These are phyloP conservation scores for Chelonia mydas DNA, from an alignment of 2,797 vertebrate species.

Conservation along the genomic window DNA sequence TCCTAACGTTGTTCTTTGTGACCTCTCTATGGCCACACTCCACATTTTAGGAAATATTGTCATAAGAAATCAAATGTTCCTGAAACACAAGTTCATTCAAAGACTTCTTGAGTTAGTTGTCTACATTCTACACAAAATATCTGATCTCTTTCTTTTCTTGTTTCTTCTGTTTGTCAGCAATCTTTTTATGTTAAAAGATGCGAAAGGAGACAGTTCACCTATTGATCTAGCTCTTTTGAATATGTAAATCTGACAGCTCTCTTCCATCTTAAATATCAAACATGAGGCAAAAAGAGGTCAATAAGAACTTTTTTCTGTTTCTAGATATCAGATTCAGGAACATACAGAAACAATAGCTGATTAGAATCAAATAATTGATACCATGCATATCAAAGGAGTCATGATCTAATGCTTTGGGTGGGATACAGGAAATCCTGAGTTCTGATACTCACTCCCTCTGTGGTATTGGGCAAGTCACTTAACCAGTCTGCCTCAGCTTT, in stretches of 20 bases:
- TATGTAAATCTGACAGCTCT: conserved; percentile 8
- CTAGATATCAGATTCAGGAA: not conserved
- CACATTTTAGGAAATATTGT: not conserved
- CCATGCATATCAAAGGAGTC: not conserved
- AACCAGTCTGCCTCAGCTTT: not conserved
- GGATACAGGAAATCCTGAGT: not conserved
- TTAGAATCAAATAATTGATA: not conserved
- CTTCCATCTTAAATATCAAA: conserved; percentile 5
- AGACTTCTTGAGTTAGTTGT: not conserved
- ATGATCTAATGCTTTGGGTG: not conserved
- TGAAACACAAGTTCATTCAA: not conserved
- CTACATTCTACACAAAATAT: not conserved
- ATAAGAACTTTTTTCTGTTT: conserved; percentile 9
- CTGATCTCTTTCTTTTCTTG: not conserved
- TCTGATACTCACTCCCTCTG: not conserved
- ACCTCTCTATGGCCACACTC: not conserved
- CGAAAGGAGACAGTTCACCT: not conserved
- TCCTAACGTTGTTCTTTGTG: not conserved
- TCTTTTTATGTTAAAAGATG: conserved; percentile 1
- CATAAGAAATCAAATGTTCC: not conserved
- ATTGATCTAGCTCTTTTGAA: not conserved
- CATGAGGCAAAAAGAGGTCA: not conserved
- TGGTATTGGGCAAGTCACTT: not conserved
- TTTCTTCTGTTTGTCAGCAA: not conserved
- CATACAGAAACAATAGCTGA: not conserved